These are phyloP conservation scores for Drepana arcuata DNA, from an alignment of 1,140 invertebrate species.

Conservation along the genomic window DNA sequence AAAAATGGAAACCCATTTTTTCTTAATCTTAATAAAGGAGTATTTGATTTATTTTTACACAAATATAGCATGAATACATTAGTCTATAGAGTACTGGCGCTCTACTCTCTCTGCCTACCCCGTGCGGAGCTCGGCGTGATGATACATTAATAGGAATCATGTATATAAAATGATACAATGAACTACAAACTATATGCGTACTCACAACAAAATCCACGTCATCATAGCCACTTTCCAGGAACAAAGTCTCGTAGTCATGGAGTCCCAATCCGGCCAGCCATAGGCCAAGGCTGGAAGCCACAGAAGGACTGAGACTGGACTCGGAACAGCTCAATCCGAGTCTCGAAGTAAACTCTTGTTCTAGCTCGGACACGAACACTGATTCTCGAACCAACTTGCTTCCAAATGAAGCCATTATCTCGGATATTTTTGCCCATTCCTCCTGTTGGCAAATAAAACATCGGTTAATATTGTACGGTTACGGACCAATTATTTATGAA, in stretches of 20 bases:
- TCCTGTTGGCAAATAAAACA: conserved; percentile 73
- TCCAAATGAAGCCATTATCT: conserved; percentile 94
- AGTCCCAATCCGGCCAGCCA: conserved; percentile 87
- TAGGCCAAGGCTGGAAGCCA: conserved; percentile 75
- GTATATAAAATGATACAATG: too few relatives aligned
- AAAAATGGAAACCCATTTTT: too few relatives aligned
- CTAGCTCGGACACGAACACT: conserved; percentile 86
- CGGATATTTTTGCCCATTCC: conserved; percentile 95
- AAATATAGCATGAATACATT: too few relatives aligned
- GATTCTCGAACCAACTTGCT: conserved; percentile 84
- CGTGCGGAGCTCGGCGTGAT: too few relatives aligned
- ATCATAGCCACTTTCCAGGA: conserved; percentile 92
- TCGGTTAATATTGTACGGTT: conserved; percentile 1
- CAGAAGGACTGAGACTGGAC: conserved; percentile 53
- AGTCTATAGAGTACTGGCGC: too few relatives aligned
- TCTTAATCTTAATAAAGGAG: too few relatives aligned
- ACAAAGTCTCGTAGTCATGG: conserved; percentile 86
- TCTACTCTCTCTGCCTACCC: too few relatives aligned
- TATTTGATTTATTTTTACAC: too few relatives aligned
- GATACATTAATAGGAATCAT: too few relatives aligned
- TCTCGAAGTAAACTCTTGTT: conserved; percentile 85
- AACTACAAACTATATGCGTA: too few relatives aligned
- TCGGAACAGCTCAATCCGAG: conserved; percentile 75
- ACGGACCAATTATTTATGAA: too few relatives aligned
- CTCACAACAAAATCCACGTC: conserved; percentile 94